A percentile compares a stretch with the other conserved stretches of the same genome.
Evolutionary conservation across 2,113 vertebrate genomes (phyloP).

Genomic region (Lates calcarifer): DNA sequence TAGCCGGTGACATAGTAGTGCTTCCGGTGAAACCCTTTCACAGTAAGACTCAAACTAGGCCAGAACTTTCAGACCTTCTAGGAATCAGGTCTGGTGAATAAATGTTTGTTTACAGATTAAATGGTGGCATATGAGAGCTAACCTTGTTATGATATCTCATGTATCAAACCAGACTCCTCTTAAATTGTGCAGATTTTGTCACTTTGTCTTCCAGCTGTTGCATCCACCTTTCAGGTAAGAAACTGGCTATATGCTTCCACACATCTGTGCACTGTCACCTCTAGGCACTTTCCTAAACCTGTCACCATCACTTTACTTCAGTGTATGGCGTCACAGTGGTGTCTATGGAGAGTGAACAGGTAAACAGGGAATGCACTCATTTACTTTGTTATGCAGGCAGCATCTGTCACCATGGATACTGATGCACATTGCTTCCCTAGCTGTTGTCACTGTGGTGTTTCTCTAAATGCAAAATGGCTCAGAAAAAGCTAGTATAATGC

Average conservation of each 20-base stretch:
- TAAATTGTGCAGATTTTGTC: not conserved
- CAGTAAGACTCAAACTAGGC: constrained; percentile 6
- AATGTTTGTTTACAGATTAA: not conserved
- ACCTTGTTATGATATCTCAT: not conserved
- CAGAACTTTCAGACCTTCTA: not conserved
- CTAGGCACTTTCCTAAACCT: not conserved
- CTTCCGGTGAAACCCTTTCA: constrained; percentile 11
- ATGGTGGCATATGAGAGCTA: not conserved
- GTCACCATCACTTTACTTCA: not conserved
- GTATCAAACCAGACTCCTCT: not conserved
- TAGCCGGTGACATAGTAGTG: too few species aligned
- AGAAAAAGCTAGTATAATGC: too few species aligned
- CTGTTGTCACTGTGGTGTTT: not conserved
- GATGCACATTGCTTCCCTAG: not conserved
- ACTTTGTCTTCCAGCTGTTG: not conserved
- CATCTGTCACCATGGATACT: not conserved
- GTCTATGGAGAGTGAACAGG: not conserved
- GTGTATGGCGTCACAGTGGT: not conserved
- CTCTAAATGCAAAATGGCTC: not conserved
- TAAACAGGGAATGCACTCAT: not conserved
- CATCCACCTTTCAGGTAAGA: not conserved
- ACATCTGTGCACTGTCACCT: not conserved
- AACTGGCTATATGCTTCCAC: not conserved
- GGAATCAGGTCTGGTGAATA: not conserved
- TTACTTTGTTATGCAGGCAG: not conserved